Base-by-base conservation (phyloP, 1,140 invertebrate species). In the Drosophila tropicalis region DNA sequence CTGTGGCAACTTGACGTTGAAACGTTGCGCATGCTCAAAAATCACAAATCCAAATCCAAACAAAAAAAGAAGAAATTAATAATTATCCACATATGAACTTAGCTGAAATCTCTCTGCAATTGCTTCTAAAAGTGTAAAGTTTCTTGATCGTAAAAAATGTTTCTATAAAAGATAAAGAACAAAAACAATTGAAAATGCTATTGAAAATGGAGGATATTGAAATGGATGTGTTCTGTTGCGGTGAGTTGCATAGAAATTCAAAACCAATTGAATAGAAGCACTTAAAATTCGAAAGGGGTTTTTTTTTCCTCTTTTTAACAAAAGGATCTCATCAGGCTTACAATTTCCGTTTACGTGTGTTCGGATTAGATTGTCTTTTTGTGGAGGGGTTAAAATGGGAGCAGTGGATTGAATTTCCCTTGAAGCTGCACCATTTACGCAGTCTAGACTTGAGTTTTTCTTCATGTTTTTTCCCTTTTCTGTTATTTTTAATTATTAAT, bases 191-290 rank as follows among this genome's bases (percentile, higher is more conserved):
- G 54, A 73, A 73, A 60, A 86, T 86, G 83, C 34, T 74, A 65
- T 76, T 86, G 57, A 85, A 91, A 82, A 74, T 79, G 78, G 90
- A 91, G 73, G 70, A 81, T 58, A 89, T 91, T n/a, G 90, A 91
- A 67, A 74, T 91, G 90, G 86, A 91, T 72, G 85, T 84, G 55
- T 91, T 91, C 62, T 91, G 90, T 64, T 91, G 90, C 79, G 90
- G 90, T 91, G 70, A 91, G 90, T 89, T 54, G 55, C 74, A 76
- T 76, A 65, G 15, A 25, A 34, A 70, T 17, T 10, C 22, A 22
- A 58, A 17, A 70, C 58, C 68, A 57, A 60, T 63, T 19, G 13
- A 70, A 76, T 41, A 39, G 72, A 22, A 63, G 39, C 66, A 77
- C 73, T 77, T 77, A 62, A 69, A 60, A 76, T 76, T 62, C 62